A percentile compares a stretch with the other conserved stretches of the same genome.
Conservation (phyloP, 2,888 invertebrate genomes). For the Crocallis elinguaria region DNA sequence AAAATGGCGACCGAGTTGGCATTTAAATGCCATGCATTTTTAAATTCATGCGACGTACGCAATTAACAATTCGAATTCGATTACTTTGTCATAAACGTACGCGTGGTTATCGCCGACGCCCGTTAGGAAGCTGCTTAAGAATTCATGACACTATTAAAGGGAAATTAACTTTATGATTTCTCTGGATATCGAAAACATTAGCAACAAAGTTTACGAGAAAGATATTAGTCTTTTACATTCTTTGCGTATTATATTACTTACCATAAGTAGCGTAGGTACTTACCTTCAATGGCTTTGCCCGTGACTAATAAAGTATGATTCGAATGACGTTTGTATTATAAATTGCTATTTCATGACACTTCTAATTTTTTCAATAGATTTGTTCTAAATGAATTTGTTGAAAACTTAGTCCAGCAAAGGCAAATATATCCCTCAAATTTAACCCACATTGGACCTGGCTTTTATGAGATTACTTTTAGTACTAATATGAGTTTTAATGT, state of each 20-base stretch:
- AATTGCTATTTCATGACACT: not conserved
- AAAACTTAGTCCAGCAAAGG: not conserved
- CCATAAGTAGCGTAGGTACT: conserved; percentile 14
- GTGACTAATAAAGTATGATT: conserved; percentile 1
- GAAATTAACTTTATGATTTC: conserved; percentile 67
- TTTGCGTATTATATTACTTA: conserved; percentile 30
- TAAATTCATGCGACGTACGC: conserved; percentile 78
- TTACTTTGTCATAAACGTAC: conserved; percentile 78
- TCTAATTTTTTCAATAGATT: too few relatives aligned
- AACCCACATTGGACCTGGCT: not conserved
- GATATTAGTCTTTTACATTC: conserved; percentile 45
- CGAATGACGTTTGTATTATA: conserved; percentile 5
- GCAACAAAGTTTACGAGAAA: conserved; percentile 61
- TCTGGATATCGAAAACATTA: conserved; percentile 61
- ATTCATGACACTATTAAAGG: conserved; percentile 61
- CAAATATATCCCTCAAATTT: not conserved
- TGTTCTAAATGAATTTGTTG: conserved; percentile 5
- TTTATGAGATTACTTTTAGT: not conserved
- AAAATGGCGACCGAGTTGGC: conserved; percentile 81
- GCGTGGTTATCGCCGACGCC: conserved; percentile 57
- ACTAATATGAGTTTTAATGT: too few relatives aligned
- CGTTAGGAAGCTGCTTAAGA: conserved; percentile 69
- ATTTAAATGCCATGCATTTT: conserved; percentile 85
- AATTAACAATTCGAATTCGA: conserved; percentile 80
- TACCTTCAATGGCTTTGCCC: conserved; percentile 6